Evolutionary conservation across 1,140 invertebrate species (phyloP), one percentile per base, ranked within the genome.

Genomic region (Drosophila subobscura): DNA sequence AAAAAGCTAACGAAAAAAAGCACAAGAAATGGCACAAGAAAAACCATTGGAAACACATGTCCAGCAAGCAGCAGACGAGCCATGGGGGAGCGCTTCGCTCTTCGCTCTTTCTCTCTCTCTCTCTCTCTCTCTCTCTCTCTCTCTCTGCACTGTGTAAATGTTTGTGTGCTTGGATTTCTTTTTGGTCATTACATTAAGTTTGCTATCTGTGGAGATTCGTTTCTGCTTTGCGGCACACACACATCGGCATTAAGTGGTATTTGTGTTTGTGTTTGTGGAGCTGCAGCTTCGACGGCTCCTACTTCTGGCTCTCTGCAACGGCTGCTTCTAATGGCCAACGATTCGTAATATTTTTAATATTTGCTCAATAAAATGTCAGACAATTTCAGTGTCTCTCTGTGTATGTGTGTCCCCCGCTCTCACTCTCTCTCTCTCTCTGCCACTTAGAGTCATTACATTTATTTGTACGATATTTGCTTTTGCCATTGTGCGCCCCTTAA

Each of bases 281-380:
- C 58, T 72, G 53, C 16, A 20, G 16, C 16, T 20, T 20, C 16
- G 44, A 53, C 27, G 2, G 45, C 29, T 33, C 27, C 27, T 29
- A 5, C 5, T 33, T 8, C 29, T 33, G 29, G 7, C 29, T 8
- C 7, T 33, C 7, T 33, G 29, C 81, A 66, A 86, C 81, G 81
- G 81, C 81, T 85, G 81, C 73, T 49, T 72, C 70, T 85, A 85
- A 85, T 85, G 83, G 80, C 67, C 74, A 86, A 64, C 81, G 81
- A 85, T 85, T 85, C 77, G 81, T 85, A 85, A 85, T 85, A 85
- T 85, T 85, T 85, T 85, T 85, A 85, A 85, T 85, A 85, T 85
- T 85, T 85, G 81, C 81, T 80, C 81, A 86, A 85, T 85, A 85
- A 85, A 85, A 85, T 85, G 77, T 85, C 73, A 58, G 79, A 78